Evolutionary conservation across 2,888 invertebrate genomes (phyloP), one percentile per base, ranked within the genome.

Genomic region (Frankliniella fusca): DNA sequence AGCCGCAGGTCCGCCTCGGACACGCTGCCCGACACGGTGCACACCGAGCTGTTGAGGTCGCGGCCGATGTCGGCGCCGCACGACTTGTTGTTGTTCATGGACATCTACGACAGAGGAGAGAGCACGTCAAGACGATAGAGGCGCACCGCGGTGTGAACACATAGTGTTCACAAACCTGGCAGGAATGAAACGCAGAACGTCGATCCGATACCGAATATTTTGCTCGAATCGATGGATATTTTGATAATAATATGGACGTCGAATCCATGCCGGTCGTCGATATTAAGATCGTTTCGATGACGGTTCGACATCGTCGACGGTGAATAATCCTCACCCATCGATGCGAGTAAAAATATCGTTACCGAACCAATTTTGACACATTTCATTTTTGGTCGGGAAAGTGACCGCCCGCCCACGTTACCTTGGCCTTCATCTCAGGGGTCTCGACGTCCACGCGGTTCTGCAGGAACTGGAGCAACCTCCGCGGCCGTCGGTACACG

Each of bases 71-170:
- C 70, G 23, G 27, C n/a, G 11, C 18, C 18, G 81, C 83, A 80
- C 11, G 48, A 15, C 38, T 81, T 80, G 61, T 82, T 65, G 76
- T 81, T 65, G 81, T 81, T 82, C 79, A 48, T 50, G 49, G 83
- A 80, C 79, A 80, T 80, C 28, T 48, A 49, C 65, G 27, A 10
- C 1, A 3, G 12, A 12, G 8, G 5, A 8, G 27, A 23, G 23
- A 5, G 27, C 70, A 27, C 8, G n/a, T n/a, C 20, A 70, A 9
- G n/a, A 5, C 23, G 23, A 23, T 0, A n/a, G 23, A 11, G n/a
- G 23, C 20, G 70, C 20, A 3, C 11, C 8, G 10, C 65, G n/a
- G 20, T 65, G n/a, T 23, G 23, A 70, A 70, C 11, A 10, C 20
- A 54, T 7, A 70, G 70, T n/a, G 23, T 23, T 12, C n/a, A n/a